These are phyloP conservation scores for Diplazon laetatorius DNA, from an alignment of 2,888 invertebrate genomes.

Conservation along the genomic window DNA sequence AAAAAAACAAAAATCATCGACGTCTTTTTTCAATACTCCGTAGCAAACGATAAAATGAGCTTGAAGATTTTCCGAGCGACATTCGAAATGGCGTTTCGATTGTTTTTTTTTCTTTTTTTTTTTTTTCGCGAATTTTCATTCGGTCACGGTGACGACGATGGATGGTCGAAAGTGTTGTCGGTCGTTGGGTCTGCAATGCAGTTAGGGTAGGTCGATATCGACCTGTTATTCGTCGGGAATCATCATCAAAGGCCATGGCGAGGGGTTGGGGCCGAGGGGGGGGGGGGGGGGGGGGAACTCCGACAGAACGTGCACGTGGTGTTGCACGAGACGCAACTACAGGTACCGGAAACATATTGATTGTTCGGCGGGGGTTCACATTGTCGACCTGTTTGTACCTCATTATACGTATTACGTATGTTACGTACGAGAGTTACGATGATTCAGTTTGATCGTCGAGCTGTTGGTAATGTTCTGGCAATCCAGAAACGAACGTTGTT, in stretches of 20 bases:
- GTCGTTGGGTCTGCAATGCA: constrained; percentile 78
- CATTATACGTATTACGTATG: neutral
- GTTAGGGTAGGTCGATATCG: constrained; percentile 76
- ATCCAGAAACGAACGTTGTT: neutral
- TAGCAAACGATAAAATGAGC: too few species aligned
- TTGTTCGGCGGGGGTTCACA: neutral
- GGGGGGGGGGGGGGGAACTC: too few species aligned
- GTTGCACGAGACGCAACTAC: constrained; percentile 46
- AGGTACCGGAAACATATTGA: constrained; percentile 4
- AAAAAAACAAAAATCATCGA: too few species aligned
- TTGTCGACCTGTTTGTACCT: neutral
- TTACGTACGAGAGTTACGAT: neutral
- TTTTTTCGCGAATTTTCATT: neutral
- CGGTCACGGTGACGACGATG: constrained; percentile 1
- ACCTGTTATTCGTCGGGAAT: constrained; percentile 75
- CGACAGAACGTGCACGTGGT: constrained; percentile 51
- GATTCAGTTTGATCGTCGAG: neutral
- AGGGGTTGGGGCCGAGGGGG: too few species aligned
- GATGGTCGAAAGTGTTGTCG: constrained; percentile 57
- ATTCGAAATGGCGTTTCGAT: neutral
- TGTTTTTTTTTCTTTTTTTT: constrained; percentile 17
- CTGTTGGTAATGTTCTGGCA: constrained; percentile 2
- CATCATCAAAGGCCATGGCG: constrained; percentile 74
- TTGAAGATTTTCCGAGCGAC: too few species aligned
- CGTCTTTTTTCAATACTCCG: too few species aligned